A percentile compares a stretch with the other conserved stretches of the same genome.
phyloP scores from a whole-genome alignment of 64 coral and sea anemone genomes.

The Actinia tenebrosa region DNA sequence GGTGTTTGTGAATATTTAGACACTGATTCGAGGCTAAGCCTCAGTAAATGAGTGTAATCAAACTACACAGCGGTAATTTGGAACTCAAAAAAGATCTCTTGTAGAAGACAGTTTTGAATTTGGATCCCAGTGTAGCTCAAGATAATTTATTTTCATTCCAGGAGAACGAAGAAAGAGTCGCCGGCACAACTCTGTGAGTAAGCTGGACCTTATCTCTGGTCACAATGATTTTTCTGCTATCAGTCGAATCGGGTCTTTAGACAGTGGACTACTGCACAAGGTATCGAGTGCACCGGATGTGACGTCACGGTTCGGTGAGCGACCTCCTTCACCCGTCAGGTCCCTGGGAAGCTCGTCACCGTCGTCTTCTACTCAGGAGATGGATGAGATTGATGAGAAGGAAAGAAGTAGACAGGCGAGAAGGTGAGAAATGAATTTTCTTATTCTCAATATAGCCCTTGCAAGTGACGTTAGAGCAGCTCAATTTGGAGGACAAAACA shows the following conservation, averaged over 20 bases:
- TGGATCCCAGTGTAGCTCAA: background rate
- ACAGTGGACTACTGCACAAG: slow-evolving; percentile 42
- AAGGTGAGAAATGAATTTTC: slow-evolving; percentile 36
- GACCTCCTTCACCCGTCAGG: slow-evolving; percentile 63
- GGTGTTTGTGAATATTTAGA: no score
- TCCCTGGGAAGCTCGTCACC: slow-evolving; percentile 83
- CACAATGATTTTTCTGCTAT: slow-evolving; percentile 15
- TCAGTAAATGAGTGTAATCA: no score
- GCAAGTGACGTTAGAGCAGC: no score
- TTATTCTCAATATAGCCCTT: no score
- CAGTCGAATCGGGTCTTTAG: slow-evolving; percentile 19
- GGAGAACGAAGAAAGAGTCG: slow-evolving; percentile 91
- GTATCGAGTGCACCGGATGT: slow-evolving; percentile 61
- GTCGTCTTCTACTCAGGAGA: slow-evolving; percentile 73
- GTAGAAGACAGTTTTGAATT: no score
- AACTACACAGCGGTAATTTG: background rate
- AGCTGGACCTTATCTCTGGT: slow-evolving; percentile 40
- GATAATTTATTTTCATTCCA: background rate
- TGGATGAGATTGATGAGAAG: slow-evolving; percentile 65
- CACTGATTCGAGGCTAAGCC: no score
- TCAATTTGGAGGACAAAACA: no score
- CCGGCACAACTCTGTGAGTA: slow-evolving; percentile 82
- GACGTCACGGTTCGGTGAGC: slow-evolving; percentile 48
- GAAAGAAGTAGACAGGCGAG: slow-evolving; percentile 66
- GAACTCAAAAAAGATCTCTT: no score